A percentile compares a stretch with the other conserved stretches of the same genome.
phyloP scores from a whole-genome alignment of 1,140 invertebrate species.

The Drosophila tsacasi region DNA sequence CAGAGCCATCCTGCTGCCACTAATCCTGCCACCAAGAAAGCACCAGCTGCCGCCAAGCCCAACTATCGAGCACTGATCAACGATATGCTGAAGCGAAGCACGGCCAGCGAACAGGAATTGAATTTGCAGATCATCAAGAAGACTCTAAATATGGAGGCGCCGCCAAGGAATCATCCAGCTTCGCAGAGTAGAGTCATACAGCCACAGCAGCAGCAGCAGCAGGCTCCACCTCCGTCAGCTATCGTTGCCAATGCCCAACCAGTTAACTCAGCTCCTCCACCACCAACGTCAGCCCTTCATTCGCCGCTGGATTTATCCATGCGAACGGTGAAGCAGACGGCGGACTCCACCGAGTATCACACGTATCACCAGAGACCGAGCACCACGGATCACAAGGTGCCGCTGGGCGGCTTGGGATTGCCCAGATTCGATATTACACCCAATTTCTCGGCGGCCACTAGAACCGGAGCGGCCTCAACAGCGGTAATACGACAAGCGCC shows the following conservation, averaged over 20 bases:
- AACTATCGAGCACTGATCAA: slow-evolving; percentile 79
- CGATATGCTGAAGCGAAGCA: slow-evolving; percentile 69
- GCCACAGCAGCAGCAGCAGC: slow-evolving; percentile 2
- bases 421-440: slow-evolving; percentile 88
- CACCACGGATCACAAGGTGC: slow-evolving; percentile 15
- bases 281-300: slow-evolving; percentile 85
- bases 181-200: slow-evolving; percentile 12
- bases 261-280: slow-evolving; percentile 18
- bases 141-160: slow-evolving; percentile 70
- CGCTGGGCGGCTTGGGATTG: slow-evolving; percentile 37
- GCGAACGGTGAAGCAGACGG: slow-evolving; percentile 93
- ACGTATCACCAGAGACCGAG: slow-evolving; percentile 86
- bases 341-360: slow-evolving; percentile 92
- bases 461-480: slow-evolving; percentile 8
- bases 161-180: slow-evolving; percentile 16
- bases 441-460: slow-evolving; percentile 85
- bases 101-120: slow-evolving; percentile 76
- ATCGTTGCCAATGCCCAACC: slow-evolving; percentile 4
- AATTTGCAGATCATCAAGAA: slow-evolving; percentile 84
- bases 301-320: slow-evolving; percentile 94
- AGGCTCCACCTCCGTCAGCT: neutral
- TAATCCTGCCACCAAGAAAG: slow-evolving; percentile 45
- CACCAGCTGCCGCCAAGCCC: slow-evolving; percentile 53
- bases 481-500: slow-evolving; percentile 54
- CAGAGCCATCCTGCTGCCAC: slow-evolving; percentile 15